phyloP scores from a whole-genome alignment of 2,888 invertebrate genomes.

The Timandra comae region DNA sequence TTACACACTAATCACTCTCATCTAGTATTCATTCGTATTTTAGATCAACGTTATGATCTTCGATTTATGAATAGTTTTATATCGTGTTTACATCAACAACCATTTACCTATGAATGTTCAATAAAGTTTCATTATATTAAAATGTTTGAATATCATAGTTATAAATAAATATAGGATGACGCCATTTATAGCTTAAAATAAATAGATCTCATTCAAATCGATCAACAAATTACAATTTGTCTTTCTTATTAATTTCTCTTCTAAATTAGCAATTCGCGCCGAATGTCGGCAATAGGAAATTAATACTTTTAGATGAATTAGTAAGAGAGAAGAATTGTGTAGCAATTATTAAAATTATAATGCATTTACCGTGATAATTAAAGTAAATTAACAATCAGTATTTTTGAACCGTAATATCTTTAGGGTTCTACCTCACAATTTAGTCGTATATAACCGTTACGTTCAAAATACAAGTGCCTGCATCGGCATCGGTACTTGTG shows the following conservation, averaged over 20 bases:
- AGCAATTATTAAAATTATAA: slow-evolving; percentile 2
- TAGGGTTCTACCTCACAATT: slow-evolving; percentile 38
- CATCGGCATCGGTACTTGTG: slow-evolving; percentile 15
- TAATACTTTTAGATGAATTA: too few species aligned
- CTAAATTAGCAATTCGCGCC: background rate
- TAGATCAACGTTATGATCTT: slow-evolving; percentile 13
- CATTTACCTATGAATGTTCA: slow-evolving; percentile 14
- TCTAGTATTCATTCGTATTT: slow-evolving; percentile 13
- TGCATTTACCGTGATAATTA: slow-evolving; percentile 8
- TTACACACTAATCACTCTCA: slow-evolving; percentile 12
- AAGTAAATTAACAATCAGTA: slow-evolving; percentile 24
- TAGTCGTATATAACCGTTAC: slow-evolving; percentile 22
- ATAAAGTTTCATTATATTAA: slow-evolving; percentile 16
- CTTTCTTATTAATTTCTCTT: slow-evolving; percentile 12
- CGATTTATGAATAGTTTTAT: slow-evolving; percentile 11
- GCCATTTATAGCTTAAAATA: slow-evolving; percentile 6
- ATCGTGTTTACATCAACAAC: slow-evolving; percentile 5
- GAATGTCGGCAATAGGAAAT: too few species aligned
- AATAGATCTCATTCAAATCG: slow-evolving; percentile 9
- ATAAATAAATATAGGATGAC: slow-evolving; percentile 16
- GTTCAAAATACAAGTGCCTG: slow-evolving; percentile 24
- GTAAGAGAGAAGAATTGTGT: slow-evolving; percentile 8
- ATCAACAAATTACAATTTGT: slow-evolving; percentile 4
- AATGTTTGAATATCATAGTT: slow-evolving; percentile 19
- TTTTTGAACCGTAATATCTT: slow-evolving; percentile 27